A percentile compares a stretch with the other conserved stretches of the same genome.
Evolutionary conservation across 2,797 vertebrate genomes (phyloP).

Genomic region (Sebastes iracundus): DNA sequence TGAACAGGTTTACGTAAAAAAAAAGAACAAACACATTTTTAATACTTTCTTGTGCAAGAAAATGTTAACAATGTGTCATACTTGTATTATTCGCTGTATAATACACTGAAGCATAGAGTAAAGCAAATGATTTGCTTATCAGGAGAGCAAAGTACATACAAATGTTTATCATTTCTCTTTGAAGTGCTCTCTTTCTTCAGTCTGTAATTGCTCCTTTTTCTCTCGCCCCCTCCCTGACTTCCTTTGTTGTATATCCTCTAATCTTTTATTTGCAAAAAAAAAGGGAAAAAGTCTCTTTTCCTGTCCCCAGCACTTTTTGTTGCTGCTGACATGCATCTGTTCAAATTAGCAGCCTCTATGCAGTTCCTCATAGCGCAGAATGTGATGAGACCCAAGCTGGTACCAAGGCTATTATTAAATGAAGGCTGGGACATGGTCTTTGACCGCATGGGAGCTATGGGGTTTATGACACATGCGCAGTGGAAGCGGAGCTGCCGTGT

Average conservation of each 20-base stretch:
- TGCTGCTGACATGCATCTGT: conserved; percentile 56
- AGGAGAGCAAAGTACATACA: conserved; percentile 20
- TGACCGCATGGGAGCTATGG: background rate
- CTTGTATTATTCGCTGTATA: conserved; percentile 13
- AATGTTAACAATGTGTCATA: background rate
- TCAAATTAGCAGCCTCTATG: conserved; percentile 40
- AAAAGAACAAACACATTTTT: background rate
- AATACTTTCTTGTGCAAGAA: background rate
- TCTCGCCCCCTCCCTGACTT: background rate
- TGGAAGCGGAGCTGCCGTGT: background rate
- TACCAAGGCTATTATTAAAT: background rate
- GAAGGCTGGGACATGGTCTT: background rate
- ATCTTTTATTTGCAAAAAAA: conserved; percentile 32
- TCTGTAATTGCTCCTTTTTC: conserved; percentile 29
- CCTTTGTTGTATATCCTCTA: conserved; percentile 30
- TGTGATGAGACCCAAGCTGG: background rate
- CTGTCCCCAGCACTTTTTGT: conserved; percentile 30
- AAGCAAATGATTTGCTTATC: conserved; percentile 31
- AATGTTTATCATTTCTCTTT: conserved; percentile 37
- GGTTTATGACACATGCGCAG: background rate
- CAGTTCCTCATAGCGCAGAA: conserved; percentile 23
- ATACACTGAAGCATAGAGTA: conserved; percentile 9
- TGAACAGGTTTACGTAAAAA: conserved; percentile 21
- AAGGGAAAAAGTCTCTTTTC: background rate
- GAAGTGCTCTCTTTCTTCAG: conserved; percentile 22